These are phyloP conservation scores for Lepilemur septentrionalis DNA, from an alignment of 2,797 vertebrate genomes.

Conservation along the genomic window DNA sequence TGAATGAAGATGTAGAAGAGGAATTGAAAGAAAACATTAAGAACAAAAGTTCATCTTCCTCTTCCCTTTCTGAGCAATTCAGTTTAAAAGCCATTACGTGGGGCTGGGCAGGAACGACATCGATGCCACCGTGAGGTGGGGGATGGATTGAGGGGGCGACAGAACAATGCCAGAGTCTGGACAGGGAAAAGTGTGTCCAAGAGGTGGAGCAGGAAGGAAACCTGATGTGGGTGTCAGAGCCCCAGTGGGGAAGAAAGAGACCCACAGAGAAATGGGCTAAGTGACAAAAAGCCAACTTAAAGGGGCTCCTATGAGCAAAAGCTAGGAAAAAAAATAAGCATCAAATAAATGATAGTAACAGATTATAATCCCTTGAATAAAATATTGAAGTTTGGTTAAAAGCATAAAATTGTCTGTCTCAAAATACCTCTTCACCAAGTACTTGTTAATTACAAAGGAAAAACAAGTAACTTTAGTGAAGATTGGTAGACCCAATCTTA, in stretches of 20 bases:
- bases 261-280: not conserved
- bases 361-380: not conserved
- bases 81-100: not conserved
- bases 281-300: not conserved
- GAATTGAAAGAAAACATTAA: not conserved
- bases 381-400: not conserved
- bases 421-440: not conserved
- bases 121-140: not conserved
- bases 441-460: not conserved
- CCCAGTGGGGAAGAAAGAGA: not conserved
- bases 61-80: not conserved
- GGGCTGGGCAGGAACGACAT: not conserved
- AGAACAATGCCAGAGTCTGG: not conserved
- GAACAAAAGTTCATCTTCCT: not conserved
- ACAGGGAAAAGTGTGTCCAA: not conserved
- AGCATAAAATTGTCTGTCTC: not conserved
- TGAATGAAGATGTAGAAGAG: not conserved
- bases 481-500: not conserved
- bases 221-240: not conserved
- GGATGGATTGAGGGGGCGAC: not conserved
- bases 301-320: not conserved
- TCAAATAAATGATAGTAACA: not conserved
- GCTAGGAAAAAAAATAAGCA: not conserved
- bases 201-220: not conserved
- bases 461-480: not conserved